These are phyloP conservation scores for Mallateleia sp. DNA, from an alignment of 2,888 invertebrate genomes.

Conservation along the genomic window DNA sequence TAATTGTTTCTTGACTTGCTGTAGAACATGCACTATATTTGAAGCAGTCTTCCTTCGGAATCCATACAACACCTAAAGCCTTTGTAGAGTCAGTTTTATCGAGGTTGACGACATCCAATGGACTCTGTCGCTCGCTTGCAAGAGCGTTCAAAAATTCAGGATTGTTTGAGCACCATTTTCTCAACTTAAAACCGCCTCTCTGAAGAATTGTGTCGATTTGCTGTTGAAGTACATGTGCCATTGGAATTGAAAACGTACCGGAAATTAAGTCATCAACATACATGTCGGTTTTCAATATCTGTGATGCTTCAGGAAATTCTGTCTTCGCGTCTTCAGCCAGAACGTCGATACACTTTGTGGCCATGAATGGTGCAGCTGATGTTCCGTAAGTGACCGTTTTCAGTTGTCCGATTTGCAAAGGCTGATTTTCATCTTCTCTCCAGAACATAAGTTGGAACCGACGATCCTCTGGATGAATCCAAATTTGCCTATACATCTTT, in stretches of 20 bases:
- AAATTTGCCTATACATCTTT: conserved; percentile 15
- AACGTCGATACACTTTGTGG: background rate
- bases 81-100: background rate
- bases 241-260: background rate
- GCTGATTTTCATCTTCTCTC: background rate
- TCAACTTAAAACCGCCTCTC: conserved; percentile 9
- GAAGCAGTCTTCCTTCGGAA: background rate
- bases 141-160: background rate
- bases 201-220: background rate
- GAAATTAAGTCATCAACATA: conserved; percentile 4
- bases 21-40: background rate
- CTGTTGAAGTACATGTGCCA: background rate
- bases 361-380: background rate
- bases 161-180: conserved; percentile 16
- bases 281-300: background rate
- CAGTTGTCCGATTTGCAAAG: background rate
- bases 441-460: background rate
- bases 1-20: background rate
- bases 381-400: conserved; percentile 7
- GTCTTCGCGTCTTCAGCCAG: background rate
- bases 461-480: background rate
- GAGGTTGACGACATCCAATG: background rate
- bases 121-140: background rate
- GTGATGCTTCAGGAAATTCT: background rate
- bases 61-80: conserved; percentile 4